phyloP scores from a whole-genome alignment of 2,888 invertebrate genomes.

The Drosophila pseudotakahashii region DNA sequence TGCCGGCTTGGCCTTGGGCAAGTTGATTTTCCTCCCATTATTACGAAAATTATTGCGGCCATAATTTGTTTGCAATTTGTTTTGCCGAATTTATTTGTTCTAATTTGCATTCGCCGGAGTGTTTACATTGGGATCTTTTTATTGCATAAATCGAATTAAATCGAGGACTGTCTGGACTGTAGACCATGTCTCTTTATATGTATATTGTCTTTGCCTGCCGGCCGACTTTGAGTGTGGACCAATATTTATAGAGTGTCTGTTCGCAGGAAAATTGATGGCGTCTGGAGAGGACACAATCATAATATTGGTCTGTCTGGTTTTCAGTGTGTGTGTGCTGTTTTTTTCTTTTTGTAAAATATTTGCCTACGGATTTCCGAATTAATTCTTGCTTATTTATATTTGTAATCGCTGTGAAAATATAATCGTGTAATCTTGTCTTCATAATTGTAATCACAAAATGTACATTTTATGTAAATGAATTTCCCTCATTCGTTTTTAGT shows the following conservation, averaged over 20 bases:
- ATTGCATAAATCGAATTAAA: conserved; percentile 40
- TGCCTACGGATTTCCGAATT: conserved; percentile 2
- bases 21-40: conserved; percentile 36
- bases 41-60: conserved; percentile 50
- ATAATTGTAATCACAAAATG: conserved; percentile 39
- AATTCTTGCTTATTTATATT: conserved; percentile 11
- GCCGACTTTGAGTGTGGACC: conserved; percentile 20
- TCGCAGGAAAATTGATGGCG: conserved; percentile 8
- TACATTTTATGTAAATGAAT: conserved; percentile 27
- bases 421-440: conserved; percentile 11
- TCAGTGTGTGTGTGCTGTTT: background rate
- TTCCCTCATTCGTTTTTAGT: background rate
- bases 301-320: conserved; percentile 35
- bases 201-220: conserved; percentile 7
- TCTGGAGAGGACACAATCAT: conserved; percentile 17
- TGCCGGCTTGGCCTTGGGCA: conserved; percentile 11
- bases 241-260: conserved; percentile 42
- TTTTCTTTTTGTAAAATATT: conserved; percentile 1
- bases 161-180: conserved; percentile 26
- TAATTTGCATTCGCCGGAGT: conserved; percentile 40
- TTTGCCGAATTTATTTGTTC: conserved; percentile 55
- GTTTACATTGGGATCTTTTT: conserved; percentile 50
- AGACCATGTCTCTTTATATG: background rate
- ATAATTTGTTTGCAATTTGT: conserved; percentile 45
- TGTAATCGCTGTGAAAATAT: conserved; percentile 10